These are phyloP conservation scores for Gymnoscelis rufifasciata DNA, from an alignment of 2,888 invertebrate genomes.

Conservation along the genomic window DNA sequence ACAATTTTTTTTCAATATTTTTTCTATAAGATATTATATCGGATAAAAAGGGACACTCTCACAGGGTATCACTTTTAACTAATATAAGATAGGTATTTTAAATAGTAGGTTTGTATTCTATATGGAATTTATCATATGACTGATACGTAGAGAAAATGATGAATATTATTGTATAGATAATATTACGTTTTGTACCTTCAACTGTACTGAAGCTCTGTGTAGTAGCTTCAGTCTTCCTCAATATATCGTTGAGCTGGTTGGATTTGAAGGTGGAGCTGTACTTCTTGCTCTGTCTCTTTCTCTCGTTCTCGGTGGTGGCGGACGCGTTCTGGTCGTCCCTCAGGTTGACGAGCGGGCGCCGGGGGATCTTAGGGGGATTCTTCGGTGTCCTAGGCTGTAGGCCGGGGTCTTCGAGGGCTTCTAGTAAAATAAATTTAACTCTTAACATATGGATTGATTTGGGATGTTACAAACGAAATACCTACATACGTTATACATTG, in stretches of 20 bases:
- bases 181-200: conserved; percentile 30
- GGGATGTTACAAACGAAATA: not conserved
- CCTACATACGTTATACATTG: not conserved
- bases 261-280: conserved; percentile 66
- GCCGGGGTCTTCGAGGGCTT: conserved; percentile 58
- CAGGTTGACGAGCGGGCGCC: conserved; percentile 58
- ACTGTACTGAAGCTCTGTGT: conserved; percentile 50
- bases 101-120: too few relatives aligned
- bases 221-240: conserved; percentile 47
- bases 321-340: conserved; percentile 66
- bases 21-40: too few relatives aligned
- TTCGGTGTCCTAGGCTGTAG: conserved; percentile 39
- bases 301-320: conserved; percentile 67
- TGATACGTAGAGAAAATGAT: too few relatives aligned
- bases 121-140: too few relatives aligned
- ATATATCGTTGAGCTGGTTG: conserved; percentile 59
- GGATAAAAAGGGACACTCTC: too few relatives aligned
- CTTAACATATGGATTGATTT: too few relatives aligned
- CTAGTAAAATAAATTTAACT: conserved; percentile 32
- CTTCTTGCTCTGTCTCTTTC: conserved; percentile 69
- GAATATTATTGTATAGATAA: too few relatives aligned
- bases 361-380: conserved; percentile 46
- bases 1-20: too few relatives aligned
- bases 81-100: too few relatives aligned
- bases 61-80: too few relatives aligned